Evolutionary conservation across 2,888 invertebrate species (phyloP).

Genomic region (Lordiphosa fenestrarum): DNA sequence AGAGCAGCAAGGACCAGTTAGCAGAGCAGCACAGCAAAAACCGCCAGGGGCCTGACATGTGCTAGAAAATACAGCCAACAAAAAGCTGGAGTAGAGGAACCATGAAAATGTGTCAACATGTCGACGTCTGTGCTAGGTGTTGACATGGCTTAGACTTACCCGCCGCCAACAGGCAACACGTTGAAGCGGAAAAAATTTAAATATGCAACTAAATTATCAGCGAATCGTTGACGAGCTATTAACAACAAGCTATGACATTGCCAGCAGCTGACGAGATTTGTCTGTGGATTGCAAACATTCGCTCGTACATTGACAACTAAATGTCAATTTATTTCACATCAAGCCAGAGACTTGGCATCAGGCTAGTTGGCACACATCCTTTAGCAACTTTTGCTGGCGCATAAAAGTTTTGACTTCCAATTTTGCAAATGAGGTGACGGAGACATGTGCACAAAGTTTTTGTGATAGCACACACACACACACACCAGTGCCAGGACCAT

Average conservation of each 20-base stretch:
- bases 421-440: constrained; percentile 71
- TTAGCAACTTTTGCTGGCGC: constrained; percentile 5
- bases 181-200: constrained; percentile 55
- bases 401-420: constrained; percentile 73
- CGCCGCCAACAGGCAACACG: constrained; percentile 13
- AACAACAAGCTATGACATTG: constrained; percentile 64
- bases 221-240: constrained; percentile 54
- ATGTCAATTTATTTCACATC: constrained; percentile 74
- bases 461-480: constrained; percentile 40
- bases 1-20: constrained; percentile 24
- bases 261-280: constrained; percentile 2
- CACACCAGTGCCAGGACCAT: constrained; percentile 21
- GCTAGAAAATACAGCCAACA: constrained; percentile 44
- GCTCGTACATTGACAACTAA: constrained; percentile 52
- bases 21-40: constrained; percentile 13
- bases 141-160: constrained; percentile 13
- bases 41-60: constrained; percentile 43
- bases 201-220: constrained; percentile 64
- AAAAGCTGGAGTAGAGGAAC: constrained; percentile 10
- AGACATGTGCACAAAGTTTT: constrained; percentile 61
- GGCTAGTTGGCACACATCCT: constrained; percentile 13
- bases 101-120: constrained; percentile 54
- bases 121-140: constrained; percentile 19
- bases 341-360: constrained; percentile 31
- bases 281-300: constrained; percentile 7